Percentiles rank a stretch among this genome's conserved stretches.
Conservation (phyloP, 2,113 vertebrate genomes). For the Mobula birostris region DNA sequence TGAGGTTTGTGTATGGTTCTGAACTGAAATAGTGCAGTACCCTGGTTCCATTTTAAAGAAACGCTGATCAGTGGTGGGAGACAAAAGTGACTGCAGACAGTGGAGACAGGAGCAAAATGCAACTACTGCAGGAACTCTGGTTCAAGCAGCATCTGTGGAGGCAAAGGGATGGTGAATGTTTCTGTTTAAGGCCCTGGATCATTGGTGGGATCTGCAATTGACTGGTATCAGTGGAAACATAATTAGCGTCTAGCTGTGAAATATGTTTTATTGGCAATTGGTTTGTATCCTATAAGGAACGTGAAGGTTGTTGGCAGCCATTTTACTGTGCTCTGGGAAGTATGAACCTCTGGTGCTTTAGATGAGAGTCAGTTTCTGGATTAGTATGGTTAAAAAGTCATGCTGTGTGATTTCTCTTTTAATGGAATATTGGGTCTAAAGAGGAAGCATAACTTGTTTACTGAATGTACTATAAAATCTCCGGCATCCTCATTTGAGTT, state of each 20-base stretch:
- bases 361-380: neutral
- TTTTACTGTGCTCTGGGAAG: neutral
- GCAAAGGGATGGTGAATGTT: no score
- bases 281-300: neutral
- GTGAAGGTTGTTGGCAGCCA: neutral
- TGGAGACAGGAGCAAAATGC: no score
- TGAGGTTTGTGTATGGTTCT: neutral
- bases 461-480: neutral
- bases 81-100: neutral
- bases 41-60: no score
- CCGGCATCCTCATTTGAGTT: no score
- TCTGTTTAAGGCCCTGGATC: neutral
- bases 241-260: neutral
- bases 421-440: neutral
- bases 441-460: neutral
- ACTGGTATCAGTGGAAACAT: neutral
- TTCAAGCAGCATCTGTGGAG: no score
- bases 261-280: neutral
- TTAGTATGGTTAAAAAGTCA: neutral
- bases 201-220: neutral
- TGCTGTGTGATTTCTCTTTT: neutral
- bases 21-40: neutral
- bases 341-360: neutral
- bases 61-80: neutral
- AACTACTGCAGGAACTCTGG: no score